Base-by-base conservation (phyloP, 1,140 invertebrate genomes). In the Steinernema feltiae region DNA sequence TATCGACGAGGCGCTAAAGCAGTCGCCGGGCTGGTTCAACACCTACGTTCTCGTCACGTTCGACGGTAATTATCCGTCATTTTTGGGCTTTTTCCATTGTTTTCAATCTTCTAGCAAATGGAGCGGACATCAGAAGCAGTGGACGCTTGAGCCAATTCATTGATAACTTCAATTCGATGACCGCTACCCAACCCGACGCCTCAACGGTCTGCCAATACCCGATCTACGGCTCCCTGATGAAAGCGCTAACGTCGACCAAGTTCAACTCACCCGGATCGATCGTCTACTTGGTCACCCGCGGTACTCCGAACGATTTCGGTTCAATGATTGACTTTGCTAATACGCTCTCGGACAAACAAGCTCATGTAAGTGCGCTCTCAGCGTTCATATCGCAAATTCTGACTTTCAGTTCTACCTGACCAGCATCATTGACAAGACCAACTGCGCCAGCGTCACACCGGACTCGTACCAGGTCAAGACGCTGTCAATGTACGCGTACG, bases 1-100 rank as follows among this genome's bases (percentile, higher is more conserved):
- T 21, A 32, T 71, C 70, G 46, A 71, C 3, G 30, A 53, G 32
- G 46, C 46, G 15, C 32, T 18, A 21, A 71, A 18, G 21, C 32
- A 41, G 29, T 35, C 27, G n/a, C 69, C 69, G 7, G n/a, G 69
- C 70, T 71, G 70, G 70, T 71, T 71, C 29, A 71, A 15, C 12
- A 30, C 12, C 70, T 71, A 35, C 46, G 46, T 71, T 53, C 29
- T 71, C 7, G 32, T 71, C 70, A 71, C 70, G 2, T 71, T 71
- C 46, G 29, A 71, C 70, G 24, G 70, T 71, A 71, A 18, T 7
- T 71, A 3, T n/a, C 3, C 31, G 69, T 18, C 18, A 7, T 69
- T 69, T 69, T 41, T n/a, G n/a, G n/a, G n/a, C n/a, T n/a, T n/a
- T n/a, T n/a, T n/a, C n/a, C n/a, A n/a, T n/a, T n/a, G n/a, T n/a